Evolutionary conservation across 2,797 vertebrate species (phyloP).

Genomic region (Syndactyla subalaris): DNA sequence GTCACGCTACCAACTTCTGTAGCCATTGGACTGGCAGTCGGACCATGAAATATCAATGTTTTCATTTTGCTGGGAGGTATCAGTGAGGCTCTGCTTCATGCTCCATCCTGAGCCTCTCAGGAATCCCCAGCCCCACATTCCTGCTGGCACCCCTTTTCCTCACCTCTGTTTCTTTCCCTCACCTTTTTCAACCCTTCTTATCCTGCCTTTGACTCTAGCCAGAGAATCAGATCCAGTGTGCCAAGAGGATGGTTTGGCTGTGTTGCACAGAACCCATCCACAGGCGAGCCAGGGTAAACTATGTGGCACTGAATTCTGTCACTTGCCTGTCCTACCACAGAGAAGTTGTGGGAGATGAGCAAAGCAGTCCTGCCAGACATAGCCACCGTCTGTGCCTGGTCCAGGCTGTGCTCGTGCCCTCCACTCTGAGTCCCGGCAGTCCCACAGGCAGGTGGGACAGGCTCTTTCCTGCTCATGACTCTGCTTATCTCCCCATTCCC

Average conservation of each 20-base stretch:
- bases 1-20: not conserved
- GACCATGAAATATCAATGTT: not conserved
- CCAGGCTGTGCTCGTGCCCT: not conserved
- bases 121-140: rapidly evolving
- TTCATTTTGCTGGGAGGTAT: not conserved
- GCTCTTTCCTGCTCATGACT: rapidly evolving
- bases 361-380: rapidly evolving
- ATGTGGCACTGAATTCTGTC: rapidly evolving
- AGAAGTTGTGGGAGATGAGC: rapidly evolving
- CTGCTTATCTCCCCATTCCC: rapidly evolving
- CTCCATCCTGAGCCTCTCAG: rapidly evolving
- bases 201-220: not conserved
- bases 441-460: not conserved
- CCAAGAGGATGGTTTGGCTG: rapidly evolving
- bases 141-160: not conserved
- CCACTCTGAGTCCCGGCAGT: rapidly evolving
- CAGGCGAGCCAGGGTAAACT: not conserved
- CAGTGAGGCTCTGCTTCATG: rapidly evolving
- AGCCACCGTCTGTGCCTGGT: rapidly evolving
- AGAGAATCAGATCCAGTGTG: rapidly evolving
- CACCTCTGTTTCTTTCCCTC: rapidly evolving
- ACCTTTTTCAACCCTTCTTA: not conserved
- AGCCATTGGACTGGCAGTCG: not conserved
- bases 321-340: not conserved
- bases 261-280: not conserved